Evolutionary conservation across 2,888 invertebrate genomes (phyloP), one percentile per base, ranked within the genome.

Genomic region (Bedellia somnulentella): DNA sequence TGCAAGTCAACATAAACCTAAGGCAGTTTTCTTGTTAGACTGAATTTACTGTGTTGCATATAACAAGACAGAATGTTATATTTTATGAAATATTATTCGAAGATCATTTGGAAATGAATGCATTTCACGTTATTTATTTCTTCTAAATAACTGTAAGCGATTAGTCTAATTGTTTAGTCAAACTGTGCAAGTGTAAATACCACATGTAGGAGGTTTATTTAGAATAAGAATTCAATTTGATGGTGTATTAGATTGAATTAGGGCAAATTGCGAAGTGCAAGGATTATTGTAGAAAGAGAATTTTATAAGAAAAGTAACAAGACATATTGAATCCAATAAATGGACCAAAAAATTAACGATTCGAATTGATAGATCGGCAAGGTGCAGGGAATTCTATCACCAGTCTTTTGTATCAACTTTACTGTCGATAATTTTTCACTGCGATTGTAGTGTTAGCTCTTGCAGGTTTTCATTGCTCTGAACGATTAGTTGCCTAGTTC

Each of bases 41-140:
- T 68, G 70, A 68, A 54, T 21, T 53, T 55, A 53, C 49, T 61
- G 47, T 58, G 60, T 66, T 63, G 55, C 51, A 45, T 45, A 40
- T 51, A 61, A 61, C 58, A 52, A 57, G 48, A 58, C 58, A 44
- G 54, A 54, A 8, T 55, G 50, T 64, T 63, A 57, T 60, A 54
- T 50, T 57, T 59, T 66, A 60, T 62, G 59, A 46, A 49, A 56
- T 61, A 61, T 60, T 54, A 48, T 47, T 60, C 39, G 24, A 62
- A 51, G 49, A 52, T 60, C 58, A 60, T 60, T 63, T 67, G 64
- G n/a, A 52, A 63, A 61, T 60, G 46, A 30, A 57, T 68, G 70
- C 67, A 73, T 73, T 73, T 71, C 68, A 70, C 62, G 68, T 71
- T 71, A 71, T 71, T 73, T 73, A 71, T 71, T 71, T 62, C 56